Evolutionary conservation across 2,797 vertebrate species (phyloP), one percentile per base, ranked within the genome.

Genomic region (Nasua narica): DNA sequence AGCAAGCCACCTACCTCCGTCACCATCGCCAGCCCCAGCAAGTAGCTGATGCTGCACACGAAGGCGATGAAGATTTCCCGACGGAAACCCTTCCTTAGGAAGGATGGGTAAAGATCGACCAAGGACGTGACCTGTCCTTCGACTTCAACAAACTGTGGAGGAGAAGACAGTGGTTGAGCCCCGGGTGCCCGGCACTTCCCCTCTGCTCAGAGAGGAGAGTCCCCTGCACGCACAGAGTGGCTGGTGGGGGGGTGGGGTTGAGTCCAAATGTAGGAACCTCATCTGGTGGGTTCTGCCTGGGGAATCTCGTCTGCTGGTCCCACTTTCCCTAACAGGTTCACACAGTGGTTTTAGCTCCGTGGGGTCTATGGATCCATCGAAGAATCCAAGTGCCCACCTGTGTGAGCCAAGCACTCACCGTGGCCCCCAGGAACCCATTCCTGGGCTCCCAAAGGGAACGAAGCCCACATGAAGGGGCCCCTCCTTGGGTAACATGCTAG

Each of bases 41-140:
- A 99, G 99, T 99, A 99, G 99, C 99, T 99, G 95, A 99, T 98
- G 98, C 98, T 99, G 98, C 99, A 99, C 90, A 99, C 98, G 96
- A 99, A 98, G 98, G 99, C 99, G 93, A 99, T 99, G 98, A 99
- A 99, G 99, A 99, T 99, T 99, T 99, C 99, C 98, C 99, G 99
- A 97, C 99, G 99, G 99, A 99, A 99, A 98, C 99, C 99, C 99
- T 99, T 99, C 99, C 99, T 99, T 99, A 99, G 99, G 99, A 99
- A 98, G 98, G 99, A 98, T 83, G 99, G 99, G 99, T 99, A 99
- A 98, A 99, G 99, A 99, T 99, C 99, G 98, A 99, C 99, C 98
- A 99, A 99, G 90, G 99, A 99, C 69, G 99, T 99, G 99, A 99
- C 99, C 99, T 99, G 99, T 99, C 99, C 99, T 99, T 99, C 99